Conservation (phyloP, 2,797 vertebrate species). For the Simalia tracyae region DNA sequence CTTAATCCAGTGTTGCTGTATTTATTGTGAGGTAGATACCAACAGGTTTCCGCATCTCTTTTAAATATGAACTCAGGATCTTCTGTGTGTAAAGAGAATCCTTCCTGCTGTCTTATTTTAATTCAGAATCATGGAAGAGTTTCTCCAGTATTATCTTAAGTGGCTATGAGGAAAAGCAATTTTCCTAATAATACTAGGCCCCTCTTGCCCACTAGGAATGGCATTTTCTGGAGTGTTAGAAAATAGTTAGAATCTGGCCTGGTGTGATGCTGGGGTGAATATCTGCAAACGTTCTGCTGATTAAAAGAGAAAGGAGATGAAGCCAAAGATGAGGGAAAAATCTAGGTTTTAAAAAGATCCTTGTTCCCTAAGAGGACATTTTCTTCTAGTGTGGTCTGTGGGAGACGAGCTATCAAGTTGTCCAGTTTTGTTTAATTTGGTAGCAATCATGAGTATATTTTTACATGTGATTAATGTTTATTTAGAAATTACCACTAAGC, state of each 20-base stretch:
- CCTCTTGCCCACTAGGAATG: not conserved
- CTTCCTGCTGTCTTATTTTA: not conserved
- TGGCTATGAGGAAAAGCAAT: not conserved
- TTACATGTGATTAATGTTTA: conserved; percentile 41
- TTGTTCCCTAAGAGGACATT: conserved; percentile 26
- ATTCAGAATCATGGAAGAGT: not conserved
- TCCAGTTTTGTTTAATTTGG: conserved; percentile 46
- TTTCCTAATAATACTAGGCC: not conserved
- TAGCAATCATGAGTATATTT: conserved; percentile 22
- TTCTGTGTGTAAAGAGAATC: not conserved
- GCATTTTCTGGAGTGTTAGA: not conserved
- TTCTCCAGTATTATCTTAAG: not conserved
- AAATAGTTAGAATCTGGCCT: not conserved
- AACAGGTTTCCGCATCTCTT: not conserved
- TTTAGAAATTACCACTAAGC: conserved; percentile 43
- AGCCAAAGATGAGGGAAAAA: conserved; percentile 31
- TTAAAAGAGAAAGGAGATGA: conserved; percentile 39
- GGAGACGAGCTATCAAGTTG: conserved; percentile 38
- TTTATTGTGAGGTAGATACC: not conserved
- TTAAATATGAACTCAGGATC: not conserved
- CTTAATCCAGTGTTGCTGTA: not conserved
- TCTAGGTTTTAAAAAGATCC: conserved; percentile 27
- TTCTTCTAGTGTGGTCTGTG: conserved; percentile 42
- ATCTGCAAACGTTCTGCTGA: conserved; percentile 48
- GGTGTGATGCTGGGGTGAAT: conserved; percentile 13